These are phyloP conservation scores for honey bee (Apis mellifera) DNA, from an alignment of 1,140 invertebrate species.

Conservation along the genomic window DNA sequence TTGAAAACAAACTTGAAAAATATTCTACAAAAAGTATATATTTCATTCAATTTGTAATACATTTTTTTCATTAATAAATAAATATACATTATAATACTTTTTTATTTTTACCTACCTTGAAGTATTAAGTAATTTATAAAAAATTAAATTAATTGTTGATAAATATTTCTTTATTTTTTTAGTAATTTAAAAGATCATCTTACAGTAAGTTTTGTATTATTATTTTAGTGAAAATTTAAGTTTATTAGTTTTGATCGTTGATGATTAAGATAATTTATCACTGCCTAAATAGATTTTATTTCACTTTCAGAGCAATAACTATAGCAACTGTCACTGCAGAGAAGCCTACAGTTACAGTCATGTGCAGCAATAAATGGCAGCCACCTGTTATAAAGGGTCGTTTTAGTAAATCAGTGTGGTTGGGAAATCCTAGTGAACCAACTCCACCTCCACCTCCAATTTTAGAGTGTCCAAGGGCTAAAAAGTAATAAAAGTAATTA, in stretches of 20 bases:
- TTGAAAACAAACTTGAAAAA: slow-evolving; percentile 22
- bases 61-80: slow-evolving; percentile 70
- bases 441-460: slow-evolving; percentile 66
- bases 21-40: slow-evolving; percentile 28
- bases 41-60: slow-evolving; percentile 58
- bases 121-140: background rate
- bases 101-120: slow-evolving; percentile 63
- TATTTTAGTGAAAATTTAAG: background rate
- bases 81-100: slow-evolving; percentile 53
- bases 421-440: slow-evolving; percentile 74
- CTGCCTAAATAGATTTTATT: slow-evolving; percentile 52
- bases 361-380: slow-evolving; percentile 75
- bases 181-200: background rate
- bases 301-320: slow-evolving; percentile 70
- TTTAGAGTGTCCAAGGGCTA: slow-evolving; percentile 64
- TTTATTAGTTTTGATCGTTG: background rate
- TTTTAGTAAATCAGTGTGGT: slow-evolving; percentile 77
- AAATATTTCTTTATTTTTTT: background rate
- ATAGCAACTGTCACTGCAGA: slow-evolving; percentile 68
- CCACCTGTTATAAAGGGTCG: slow-evolving; percentile 76
- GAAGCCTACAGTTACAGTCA: slow-evolving; percentile 64
- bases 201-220: slow-evolving; percentile 7
- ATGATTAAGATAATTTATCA: background rate
- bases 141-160: slow-evolving; percentile 25
- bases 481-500: slow-evolving; percentile 63